These are phyloP conservation scores for Abrostola triplasia DNA, from an alignment of 2,888 invertebrate genomes.

Conservation along the genomic window DNA sequence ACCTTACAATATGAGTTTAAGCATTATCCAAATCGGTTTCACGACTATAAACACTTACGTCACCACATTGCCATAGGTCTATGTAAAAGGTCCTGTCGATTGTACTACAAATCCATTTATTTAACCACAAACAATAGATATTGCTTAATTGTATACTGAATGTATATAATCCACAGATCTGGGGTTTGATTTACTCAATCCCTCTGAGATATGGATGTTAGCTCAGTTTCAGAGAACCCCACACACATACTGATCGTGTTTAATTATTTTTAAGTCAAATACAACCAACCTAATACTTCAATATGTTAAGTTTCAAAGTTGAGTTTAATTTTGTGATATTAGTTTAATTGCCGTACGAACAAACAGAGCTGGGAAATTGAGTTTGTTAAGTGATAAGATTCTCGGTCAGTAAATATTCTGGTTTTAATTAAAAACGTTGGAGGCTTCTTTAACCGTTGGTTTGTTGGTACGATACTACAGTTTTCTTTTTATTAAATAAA, in stretches of 20 bases:
- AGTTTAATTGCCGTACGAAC: slow-evolving; percentile 50
- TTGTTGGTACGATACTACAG: no score
- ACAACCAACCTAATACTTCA: slow-evolving; percentile 29
- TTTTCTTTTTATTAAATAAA: no score
- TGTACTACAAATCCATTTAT: no score
- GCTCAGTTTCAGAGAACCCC: slow-evolving; percentile 14
- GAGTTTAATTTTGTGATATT: slow-evolving; percentile 45
- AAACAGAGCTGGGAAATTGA: slow-evolving; percentile 42
- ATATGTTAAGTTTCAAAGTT: slow-evolving; percentile 41
- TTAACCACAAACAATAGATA: background rate
- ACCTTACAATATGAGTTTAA: no score
- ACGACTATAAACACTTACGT: no score
- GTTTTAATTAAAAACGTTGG: slow-evolving; percentile 36
- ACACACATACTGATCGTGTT: slow-evolving; percentile 15
- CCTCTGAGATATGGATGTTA: slow-evolving; percentile 6
- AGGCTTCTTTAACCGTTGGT: slow-evolving; percentile 3
- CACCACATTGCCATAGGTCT: no score
- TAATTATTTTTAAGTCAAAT: slow-evolving; percentile 38
- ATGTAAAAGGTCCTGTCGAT: no score
- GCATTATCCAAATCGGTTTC: no score
- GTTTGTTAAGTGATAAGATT: slow-evolving; percentile 32
- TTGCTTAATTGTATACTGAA: background rate
- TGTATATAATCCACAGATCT: background rate
- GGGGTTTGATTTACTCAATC: slow-evolving; percentile 10
- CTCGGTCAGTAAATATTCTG: slow-evolving; percentile 35